These are phyloP conservation scores for Danio kyathit DNA, from an alignment of 2,797 vertebrate species.

Conservation along the genomic window DNA sequence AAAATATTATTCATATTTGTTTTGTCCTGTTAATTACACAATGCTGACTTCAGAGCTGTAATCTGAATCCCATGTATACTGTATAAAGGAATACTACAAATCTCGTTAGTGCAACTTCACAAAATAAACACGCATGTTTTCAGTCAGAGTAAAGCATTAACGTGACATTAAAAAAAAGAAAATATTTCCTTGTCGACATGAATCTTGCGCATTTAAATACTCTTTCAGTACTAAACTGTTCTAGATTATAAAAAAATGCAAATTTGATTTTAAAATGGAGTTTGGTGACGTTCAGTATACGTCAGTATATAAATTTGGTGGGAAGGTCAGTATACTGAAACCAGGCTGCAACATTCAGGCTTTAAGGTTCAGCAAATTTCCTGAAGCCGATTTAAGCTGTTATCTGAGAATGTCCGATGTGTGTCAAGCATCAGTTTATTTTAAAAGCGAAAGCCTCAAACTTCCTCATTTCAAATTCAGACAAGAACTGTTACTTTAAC, in stretches of 20 bases:
- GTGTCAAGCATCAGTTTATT: neutral
- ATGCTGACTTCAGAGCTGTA: neutral
- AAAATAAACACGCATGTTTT: neutral
- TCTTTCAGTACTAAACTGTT: neutral
- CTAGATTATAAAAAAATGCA: neutral
- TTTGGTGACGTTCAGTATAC: too few relatives aligned
- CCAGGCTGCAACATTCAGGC: neutral
- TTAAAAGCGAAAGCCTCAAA: neutral
- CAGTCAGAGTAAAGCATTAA: neutral
- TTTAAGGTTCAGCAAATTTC: neutral
- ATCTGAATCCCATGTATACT: neutral
- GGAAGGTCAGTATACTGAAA: neutral
- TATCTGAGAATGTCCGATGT: neutral
- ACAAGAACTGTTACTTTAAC: neutral
- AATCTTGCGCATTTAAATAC: neutral
- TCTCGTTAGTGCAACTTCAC: neutral
- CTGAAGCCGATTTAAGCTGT: neutral
- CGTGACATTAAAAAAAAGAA: too few relatives aligned
- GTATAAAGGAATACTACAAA: too few relatives aligned
- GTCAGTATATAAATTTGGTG: too few relatives aligned
- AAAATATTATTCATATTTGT: neutral
- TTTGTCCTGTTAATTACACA: neutral
- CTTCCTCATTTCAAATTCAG: constrained; percentile 19
- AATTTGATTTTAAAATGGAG: neutral
- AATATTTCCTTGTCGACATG: too few relatives aligned